Base-by-base conservation (phyloP, 2,888 invertebrate species). In the Hirtodrosophila cameraria region DNA sequence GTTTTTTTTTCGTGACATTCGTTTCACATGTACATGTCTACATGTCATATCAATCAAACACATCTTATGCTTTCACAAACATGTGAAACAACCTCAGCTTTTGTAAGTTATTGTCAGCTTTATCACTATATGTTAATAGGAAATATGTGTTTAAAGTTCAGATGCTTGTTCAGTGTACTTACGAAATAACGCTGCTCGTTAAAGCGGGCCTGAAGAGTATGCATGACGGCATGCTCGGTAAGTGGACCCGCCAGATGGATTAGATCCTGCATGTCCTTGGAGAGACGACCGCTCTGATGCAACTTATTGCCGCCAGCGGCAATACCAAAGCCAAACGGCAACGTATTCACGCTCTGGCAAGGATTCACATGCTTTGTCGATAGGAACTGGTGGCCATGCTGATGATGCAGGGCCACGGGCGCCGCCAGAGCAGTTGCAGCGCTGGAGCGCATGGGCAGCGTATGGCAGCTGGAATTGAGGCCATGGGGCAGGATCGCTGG, bases 221-320 rank as follows among this genome's bases (percentile, higher is more conserved):
- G 94, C 91, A 97, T 95, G 42, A 98, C 95, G 58, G 97, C 97
- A 90, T 98, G 97, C 91, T 98, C 98, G 27, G 97, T 98, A 85
- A 98, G 94, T 48, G 97, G 97, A 27, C 97, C 97, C 39, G 96
- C 94, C 87, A 98, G 92, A 92, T 97, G 97, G 90, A 97, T 97
- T 85, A 98, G 94, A 92, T 98, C 97, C 88, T 97, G 95, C 89
- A 96, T 93, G 90, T 95, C 90, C 54, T 88, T 89, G 30, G 77
- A 61, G 64, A 60, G 11, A n/a, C 65, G 61, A 38, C 54, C 65
- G 28, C 18, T 20, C 43, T 62, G 69, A 15, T 72, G 59, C 4
- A 52, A 25, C 63, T 74, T 69, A 28, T 41, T 15, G 6, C 46
- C 48, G 16, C 43, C 35, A 4, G 39, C 46, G 9, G 55, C 23